These are phyloP conservation scores for Temnothorax curvispinosus DNA, from an alignment of 1,140 invertebrate species.

Conservation along the genomic window DNA sequence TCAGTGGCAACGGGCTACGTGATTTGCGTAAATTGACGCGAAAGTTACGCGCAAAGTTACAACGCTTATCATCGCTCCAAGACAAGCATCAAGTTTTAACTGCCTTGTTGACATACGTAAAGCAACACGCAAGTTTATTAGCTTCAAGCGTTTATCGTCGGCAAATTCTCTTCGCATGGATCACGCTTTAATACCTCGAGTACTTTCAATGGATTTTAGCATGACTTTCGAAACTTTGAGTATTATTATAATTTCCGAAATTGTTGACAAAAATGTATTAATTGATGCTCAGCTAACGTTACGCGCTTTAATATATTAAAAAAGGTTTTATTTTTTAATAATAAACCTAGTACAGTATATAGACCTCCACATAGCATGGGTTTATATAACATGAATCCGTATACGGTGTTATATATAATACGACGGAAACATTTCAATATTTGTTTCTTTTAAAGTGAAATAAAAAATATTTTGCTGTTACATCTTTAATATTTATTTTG, in stretches of 20 bases:
- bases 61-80: conserved; percentile 33
- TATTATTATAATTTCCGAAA: conserved; percentile 18
- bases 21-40: conserved; percentile 32
- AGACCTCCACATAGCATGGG: too few species aligned
- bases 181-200: conserved; percentile 26
- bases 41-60: conserved; percentile 46
- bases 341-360: background rate
- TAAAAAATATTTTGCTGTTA: too few species aligned
- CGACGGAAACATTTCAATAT: too few species aligned
- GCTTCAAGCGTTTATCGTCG: conserved; percentile 39
- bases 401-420: too few species aligned
- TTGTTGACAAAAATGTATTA: background rate
- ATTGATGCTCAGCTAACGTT: background rate
- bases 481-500: too few species aligned
- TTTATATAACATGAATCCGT: too few species aligned
- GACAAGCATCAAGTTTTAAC: conserved; percentile 50
- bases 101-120: conserved; percentile 31
- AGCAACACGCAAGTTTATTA: conserved; percentile 49
- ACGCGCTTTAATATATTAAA: background rate
- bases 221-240: background rate
- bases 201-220: background rate
- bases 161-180: background rate
- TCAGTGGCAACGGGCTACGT: background rate
- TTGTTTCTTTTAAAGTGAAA: too few species aligned
- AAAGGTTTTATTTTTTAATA: background rate